These are phyloP conservation scores for Elymnias hypermnestra DNA, from an alignment of 1,140 invertebrate species.

Conservation along the genomic window DNA sequence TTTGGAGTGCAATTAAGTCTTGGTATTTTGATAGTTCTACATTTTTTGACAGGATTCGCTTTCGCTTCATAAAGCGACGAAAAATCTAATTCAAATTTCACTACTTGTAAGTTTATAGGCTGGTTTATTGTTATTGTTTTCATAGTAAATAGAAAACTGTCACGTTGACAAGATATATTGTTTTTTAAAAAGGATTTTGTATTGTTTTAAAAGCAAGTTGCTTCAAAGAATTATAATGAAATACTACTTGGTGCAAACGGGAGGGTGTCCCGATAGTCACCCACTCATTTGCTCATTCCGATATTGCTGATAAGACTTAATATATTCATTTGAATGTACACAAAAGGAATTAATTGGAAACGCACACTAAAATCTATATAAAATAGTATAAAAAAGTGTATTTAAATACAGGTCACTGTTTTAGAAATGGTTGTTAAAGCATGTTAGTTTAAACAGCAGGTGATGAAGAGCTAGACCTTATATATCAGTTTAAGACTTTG, in stretches of 20 bases:
- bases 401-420: too few relatives aligned
- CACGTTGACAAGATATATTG: slow-evolving; percentile 8
- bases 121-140: slow-evolving; percentile 58
- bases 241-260: slow-evolving; percentile 20
- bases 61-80: slow-evolving; percentile 27
- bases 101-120: slow-evolving; percentile 62
- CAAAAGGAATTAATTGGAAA: slow-evolving; percentile 39
- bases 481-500: too few relatives aligned
- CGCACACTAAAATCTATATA: slow-evolving; percentile 27
- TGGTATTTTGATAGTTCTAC: slow-evolving; percentile 39
- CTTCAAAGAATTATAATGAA: background rate
- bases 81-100: slow-evolving; percentile 58
- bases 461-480: background rate
- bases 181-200: slow-evolving; percentile 3
- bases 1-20: slow-evolving; percentile 28
- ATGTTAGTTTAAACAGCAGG: background rate
- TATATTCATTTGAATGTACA: slow-evolving; percentile 62
- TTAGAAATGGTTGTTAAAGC: too few relatives aligned
- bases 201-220: background rate
- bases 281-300: slow-evolving; percentile 53
- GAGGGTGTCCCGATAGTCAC: slow-evolving; percentile 40
- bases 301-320: slow-evolving; percentile 62
- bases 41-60: slow-evolving; percentile 27
- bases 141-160: slow-evolving; percentile 34
- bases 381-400: too few relatives aligned